Base-by-base conservation (phyloP, 2,797 vertebrate species). In the Gobio occitaniae region DNA sequence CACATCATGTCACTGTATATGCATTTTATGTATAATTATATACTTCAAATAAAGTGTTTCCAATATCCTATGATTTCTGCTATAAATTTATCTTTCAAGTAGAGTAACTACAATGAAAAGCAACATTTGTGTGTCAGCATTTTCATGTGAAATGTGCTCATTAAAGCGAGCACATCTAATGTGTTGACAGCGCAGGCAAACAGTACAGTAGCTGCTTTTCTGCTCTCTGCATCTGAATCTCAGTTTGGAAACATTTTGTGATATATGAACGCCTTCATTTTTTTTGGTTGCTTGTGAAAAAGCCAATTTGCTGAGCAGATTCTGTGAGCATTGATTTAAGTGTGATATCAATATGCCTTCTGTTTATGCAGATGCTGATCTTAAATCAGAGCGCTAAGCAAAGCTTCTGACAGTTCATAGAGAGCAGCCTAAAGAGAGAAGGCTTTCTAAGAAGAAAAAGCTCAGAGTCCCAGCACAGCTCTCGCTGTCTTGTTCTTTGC, bases 261-360 rank as follows among this genome's bases (percentile, higher is more conserved):
- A 83, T 68, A 80, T 61, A 69, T 69, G 59, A 84, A 52, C 13
- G n/a, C 65, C 36, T 84, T 81, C 71, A 81, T 80, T 78, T 87
- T 75, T 32, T 80, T 80, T 25, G 47, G 82, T 70, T 38, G 75
- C 44, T 61, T 68, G 50, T 66, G 29, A 74, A 32, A 65, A 59
- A 68, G 13, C 25, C 48, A 70, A 44, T 83, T 84, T 84, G 47
- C 82, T 75, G 50, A 41, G 70, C 70, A 59, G 61, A 84, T 83
- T 56, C 6, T 13, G 48, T 41, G 66, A 61, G 21, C 44, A 47
- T 59, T 65, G 65, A 81, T 84, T 75, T 32, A 50, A 87, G 78
- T 47, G 12, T 71, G 61, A 56, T 78, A 69, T 84, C 72, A 47
- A 52, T 71, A 70, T 84, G 72, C 71, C 75, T 75, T 71, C 68